Conservation (phyloP, 2,113 vertebrate species). For the Acrocephalus arundinaceus region DNA sequence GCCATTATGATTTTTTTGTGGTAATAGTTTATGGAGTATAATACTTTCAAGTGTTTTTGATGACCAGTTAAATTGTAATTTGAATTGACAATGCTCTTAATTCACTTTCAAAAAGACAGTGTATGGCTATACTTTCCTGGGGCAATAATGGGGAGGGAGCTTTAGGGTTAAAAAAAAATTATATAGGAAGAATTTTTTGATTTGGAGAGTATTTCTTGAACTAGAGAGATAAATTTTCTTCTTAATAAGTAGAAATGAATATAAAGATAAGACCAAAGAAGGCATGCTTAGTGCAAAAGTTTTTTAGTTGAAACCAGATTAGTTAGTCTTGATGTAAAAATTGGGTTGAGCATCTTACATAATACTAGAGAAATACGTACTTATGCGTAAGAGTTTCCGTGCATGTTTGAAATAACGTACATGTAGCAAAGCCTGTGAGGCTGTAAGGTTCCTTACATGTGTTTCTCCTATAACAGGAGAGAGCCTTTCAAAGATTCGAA, state of each 20-base stretch:
- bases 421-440: conserved; percentile 8
- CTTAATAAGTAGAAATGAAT: neutral
- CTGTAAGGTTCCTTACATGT: conserved; percentile 55
- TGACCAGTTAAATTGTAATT: neutral
- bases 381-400: neutral
- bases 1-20: neutral
- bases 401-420: neutral
- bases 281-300: neutral
- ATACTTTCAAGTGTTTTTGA: neutral
- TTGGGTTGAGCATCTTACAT: neutral
- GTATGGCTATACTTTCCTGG: neutral
- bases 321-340: neutral
- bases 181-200: neutral
- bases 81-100: neutral
- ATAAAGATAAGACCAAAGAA: neutral
- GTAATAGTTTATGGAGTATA: neutral
- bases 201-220: neutral
- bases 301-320: neutral
- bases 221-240: neutral
- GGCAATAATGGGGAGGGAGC: neutral
- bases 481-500: conserved; percentile 60
- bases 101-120: neutral
- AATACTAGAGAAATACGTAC: neutral
- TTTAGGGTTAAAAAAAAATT: neutral
- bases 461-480: conserved; percentile 65